Conservation (phyloP, 2,888 invertebrate species). For the Erebia epiphron region DNA sequence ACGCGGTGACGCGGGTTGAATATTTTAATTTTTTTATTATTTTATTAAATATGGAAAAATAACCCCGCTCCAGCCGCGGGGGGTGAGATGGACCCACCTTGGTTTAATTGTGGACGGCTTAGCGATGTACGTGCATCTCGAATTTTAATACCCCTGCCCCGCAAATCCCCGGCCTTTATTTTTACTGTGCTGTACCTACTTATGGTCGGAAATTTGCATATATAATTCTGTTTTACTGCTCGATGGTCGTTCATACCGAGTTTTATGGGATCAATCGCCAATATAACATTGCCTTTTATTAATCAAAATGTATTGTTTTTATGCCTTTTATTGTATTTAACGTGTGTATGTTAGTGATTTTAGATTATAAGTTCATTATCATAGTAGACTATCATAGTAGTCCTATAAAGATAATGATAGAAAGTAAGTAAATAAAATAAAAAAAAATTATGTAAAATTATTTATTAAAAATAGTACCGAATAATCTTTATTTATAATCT, state of each 20-base stretch:
- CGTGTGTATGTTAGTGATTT: too few species aligned
- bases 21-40: constrained; percentile 75
- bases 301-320: neutral
- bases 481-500: too few species aligned
- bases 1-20: constrained; percentile 70
- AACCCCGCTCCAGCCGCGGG: constrained; percentile 46
- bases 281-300: constrained; percentile 9
- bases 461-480: too few species aligned
- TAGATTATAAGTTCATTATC: too few species aligned
- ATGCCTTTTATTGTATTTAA: neutral
- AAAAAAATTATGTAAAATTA: too few species aligned
- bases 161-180: constrained; percentile 64
- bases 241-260: constrained; percentile 22
- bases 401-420: too few species aligned
- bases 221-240: constrained; percentile 45
- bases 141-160: constrained; percentile 69
- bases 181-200: constrained; percentile 68
- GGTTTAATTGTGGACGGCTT: constrained; percentile 51
- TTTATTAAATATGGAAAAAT: constrained; percentile 73
- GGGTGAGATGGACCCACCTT: constrained; percentile 61
- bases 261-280: constrained; percentile 17
- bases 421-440: too few species aligned
- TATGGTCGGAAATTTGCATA: constrained; percentile 60
- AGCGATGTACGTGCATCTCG: constrained; percentile 58
- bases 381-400: too few species aligned